Evolutionary conservation across 2,888 invertebrate species (phyloP), one percentile per base, ranked within the genome.

Genomic region (Perizoma affinitatum): DNA sequence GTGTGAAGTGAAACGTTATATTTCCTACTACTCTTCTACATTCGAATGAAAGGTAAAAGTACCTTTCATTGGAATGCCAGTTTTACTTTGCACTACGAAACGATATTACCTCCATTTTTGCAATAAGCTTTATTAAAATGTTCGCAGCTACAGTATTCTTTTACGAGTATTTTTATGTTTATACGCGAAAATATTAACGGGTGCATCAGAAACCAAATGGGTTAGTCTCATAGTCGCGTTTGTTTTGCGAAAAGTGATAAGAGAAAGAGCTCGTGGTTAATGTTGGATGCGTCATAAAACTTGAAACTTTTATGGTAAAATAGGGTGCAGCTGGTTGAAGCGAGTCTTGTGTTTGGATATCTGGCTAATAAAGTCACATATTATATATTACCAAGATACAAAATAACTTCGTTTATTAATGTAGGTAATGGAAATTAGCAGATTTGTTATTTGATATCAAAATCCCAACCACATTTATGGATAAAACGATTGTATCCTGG

Each of bases 111-210:
- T 49, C 61, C 58, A 61, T 65, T 67, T 58, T 50, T 62, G 65
- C 65, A 69, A 69, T 69, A 65, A 69, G 65, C 52, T 64, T 65
- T 67, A 65, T 68, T 61, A 63, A 69, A 67, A 65, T 62, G 62
- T 63, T 65, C 56, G 55, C 64, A 49, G 60, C 65, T 66, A 65
- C 66, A 65, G 66, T 69, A 65, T 66, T 58, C 62, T 69, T 67
- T 67, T 67, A 69, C 65, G 69, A 67, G 58, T 58, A 65, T 66
- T 66, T 69, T 69, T 69, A 69, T 63, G 64, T 59, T 65, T 59
- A 69, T 67, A 45, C 64, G 60, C 45, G 47, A 58, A 60, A 57
- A 58, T 65, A 67, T 67, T 67, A 67, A 67, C 51, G 51, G 57
- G 50, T 65, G 69, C 65, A 69, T 64, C 65, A 54, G 59, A 65